Evolutionary conservation across 2,113 vertebrate species (phyloP).

Genomic region (Peucedramus taeniatus): DNA sequence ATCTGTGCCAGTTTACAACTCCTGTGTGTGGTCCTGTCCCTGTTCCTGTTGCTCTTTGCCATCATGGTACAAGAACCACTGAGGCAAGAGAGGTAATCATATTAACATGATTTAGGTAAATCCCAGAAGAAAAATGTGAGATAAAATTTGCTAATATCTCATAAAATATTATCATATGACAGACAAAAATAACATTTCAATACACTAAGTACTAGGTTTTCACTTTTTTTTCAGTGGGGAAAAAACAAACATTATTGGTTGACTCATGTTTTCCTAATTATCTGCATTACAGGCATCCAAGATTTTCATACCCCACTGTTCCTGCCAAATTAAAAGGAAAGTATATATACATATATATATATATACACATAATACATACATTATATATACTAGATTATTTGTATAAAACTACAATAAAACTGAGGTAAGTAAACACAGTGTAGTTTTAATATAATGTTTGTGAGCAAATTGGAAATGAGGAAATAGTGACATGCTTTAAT

Average conservation of each 20-base stretch:
- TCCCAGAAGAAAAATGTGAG: not conserved
- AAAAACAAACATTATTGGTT: not conserved
- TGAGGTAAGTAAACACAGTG: not conserved
- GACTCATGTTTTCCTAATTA: not conserved
- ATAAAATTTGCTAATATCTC: not conserved
- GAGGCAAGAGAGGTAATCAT: not conserved
- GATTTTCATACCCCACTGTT: not conserved
- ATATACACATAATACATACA: too few relatives aligned
- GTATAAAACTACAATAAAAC: not conserved
- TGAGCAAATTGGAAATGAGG: not conserved
- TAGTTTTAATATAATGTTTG: not conserved
- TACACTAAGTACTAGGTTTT: not conserved
- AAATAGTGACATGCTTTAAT: not conserved
- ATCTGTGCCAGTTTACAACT: not conserved
- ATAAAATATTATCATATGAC: not conserved
- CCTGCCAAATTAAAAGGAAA: not conserved
- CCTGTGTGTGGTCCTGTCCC: not conserved
- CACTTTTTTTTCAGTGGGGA: not conserved
- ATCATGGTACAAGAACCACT: not conserved
- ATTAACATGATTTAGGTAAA: not conserved
- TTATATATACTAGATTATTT: not conserved
- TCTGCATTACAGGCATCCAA: not conserved
- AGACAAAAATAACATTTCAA: not conserved
- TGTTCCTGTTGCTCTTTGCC: not conserved
- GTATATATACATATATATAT: not conserved